A percentile compares a stretch with the other conserved stretches of the same genome.
These are phyloP conservation scores for Psilopsiagon aurifrons DNA, from an alignment of 2,113 vertebrate species.

Conservation along the genomic window DNA sequence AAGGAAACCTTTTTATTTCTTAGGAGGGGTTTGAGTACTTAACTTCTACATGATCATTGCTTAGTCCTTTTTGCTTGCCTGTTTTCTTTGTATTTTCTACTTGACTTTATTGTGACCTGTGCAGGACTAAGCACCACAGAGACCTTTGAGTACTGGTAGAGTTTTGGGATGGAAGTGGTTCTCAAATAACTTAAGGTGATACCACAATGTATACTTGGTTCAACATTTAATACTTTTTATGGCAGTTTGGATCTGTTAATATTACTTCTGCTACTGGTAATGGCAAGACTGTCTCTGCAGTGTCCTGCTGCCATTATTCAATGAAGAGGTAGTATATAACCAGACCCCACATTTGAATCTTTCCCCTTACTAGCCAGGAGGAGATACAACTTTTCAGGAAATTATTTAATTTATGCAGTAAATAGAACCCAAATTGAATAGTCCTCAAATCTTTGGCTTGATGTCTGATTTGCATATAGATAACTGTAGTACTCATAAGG, in stretches of 20 bases:
- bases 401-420: not conserved
- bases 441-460: not conserved
- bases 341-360: not conserved
- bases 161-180: not conserved
- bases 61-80: not conserved
- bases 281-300: fast-evolving
- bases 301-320: not conserved
- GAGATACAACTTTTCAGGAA: not conserved
- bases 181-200: not conserved
- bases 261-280: not conserved
- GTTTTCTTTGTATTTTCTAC: not conserved
- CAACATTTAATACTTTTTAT: not conserved
- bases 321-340: not conserved
- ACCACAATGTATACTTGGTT: not conserved
- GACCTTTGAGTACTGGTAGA: not conserved
- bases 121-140: not conserved
- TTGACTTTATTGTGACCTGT: not conserved
- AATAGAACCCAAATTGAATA: not conserved
- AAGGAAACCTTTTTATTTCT: not conserved
- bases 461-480: not conserved
- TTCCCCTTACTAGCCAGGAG: not conserved
- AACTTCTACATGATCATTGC: not conserved
- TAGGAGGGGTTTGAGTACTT: not conserved
- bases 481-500: not conserved
- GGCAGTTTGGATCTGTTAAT: not conserved